phyloP scores from a whole-genome alignment of 2,888 invertebrate genomes.

The Alsophila aescularia region DNA sequence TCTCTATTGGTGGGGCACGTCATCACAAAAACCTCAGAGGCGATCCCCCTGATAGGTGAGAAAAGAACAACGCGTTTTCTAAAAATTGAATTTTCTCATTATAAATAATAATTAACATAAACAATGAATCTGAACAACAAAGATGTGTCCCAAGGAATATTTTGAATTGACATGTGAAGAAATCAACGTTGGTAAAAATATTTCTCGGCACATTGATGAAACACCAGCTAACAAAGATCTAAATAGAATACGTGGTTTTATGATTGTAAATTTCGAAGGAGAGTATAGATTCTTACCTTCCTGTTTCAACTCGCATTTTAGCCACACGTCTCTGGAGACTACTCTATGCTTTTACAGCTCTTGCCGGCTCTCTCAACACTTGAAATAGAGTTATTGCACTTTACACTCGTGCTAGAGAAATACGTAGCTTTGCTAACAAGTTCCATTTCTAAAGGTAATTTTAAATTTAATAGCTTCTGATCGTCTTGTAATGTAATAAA shows the following conservation, averaged over 20 bases:
- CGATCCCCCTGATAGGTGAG: slow-evolving; percentile 99
- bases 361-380: slow-evolving; percentile 62
- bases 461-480: slow-evolving; percentile 51
- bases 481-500: slow-evolving; percentile 80
- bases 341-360: slow-evolving; percentile 63
- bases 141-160: slow-evolving; percentile 70
- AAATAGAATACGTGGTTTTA: slow-evolving; percentile 72
- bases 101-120: slow-evolving; percentile 46
- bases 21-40: slow-evolving; percentile 99
- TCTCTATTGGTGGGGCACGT: slow-evolving; percentile 99
- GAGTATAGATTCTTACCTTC: slow-evolving; percentile 64
- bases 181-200: slow-evolving; percentile 57
- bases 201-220: slow-evolving; percentile 71
- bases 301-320: slow-evolving; percentile 68
- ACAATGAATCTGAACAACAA: slow-evolving; percentile 42
- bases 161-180: slow-evolving; percentile 40
- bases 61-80: slow-evolving; percentile 59
- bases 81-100: slow-evolving; percentile 42
- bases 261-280: slow-evolving; percentile 56
- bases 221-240: slow-evolving; percentile 65
- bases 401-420: slow-evolving; percentile 59
- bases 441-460: slow-evolving; percentile 50
- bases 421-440: slow-evolving; percentile 46
- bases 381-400: slow-evolving; percentile 71
- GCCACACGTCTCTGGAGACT: slow-evolving; percentile 59